Conservation (phyloP, 2,888 invertebrate species). For the Scaptomyza tumidula region DNA sequence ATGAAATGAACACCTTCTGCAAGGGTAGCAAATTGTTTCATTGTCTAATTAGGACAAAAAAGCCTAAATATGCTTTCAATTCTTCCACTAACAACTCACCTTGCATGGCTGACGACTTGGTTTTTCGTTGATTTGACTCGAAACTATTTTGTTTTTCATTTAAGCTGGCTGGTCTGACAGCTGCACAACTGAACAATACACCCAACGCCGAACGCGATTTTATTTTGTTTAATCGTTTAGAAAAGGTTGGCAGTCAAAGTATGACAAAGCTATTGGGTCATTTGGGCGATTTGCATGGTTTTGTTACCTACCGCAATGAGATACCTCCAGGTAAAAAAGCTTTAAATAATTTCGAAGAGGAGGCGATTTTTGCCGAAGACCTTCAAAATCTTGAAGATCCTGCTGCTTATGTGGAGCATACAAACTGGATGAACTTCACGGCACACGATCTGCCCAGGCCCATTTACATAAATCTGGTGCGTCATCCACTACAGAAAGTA, state of each 20-base stretch:
- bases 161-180: conserved; percentile 63
- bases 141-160: conserved; percentile 30
- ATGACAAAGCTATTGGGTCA: conserved; percentile 91
- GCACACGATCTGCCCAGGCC: conserved; percentile 91
- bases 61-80: not conserved
- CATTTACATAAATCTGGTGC: conserved; percentile 94
- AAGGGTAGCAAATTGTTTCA: not conserved
- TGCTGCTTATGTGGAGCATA: conserved; percentile 93
- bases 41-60: not conserved
- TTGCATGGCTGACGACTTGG: not conserved
- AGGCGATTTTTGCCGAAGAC: conserved; percentile 89
- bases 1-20: not conserved
- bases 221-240: conserved; percentile 94
- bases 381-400: conserved; percentile 88
- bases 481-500: conserved; percentile 94
- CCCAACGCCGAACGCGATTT: conserved; percentile 86
- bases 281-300: conserved; percentile 84
- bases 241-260: conserved; percentile 96
- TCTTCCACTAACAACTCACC: conserved; percentile 51
- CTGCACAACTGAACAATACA: conserved; percentile 77
- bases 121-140: conserved; percentile 11
- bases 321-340: conserved; percentile 89
- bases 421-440: conserved; percentile 94
- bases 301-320: conserved; percentile 87
- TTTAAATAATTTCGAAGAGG: conserved; percentile 83